Evolutionary conservation across 2,113 vertebrate genomes (phyloP).

Genomic region (Rhadina sibilatrix): DNA sequence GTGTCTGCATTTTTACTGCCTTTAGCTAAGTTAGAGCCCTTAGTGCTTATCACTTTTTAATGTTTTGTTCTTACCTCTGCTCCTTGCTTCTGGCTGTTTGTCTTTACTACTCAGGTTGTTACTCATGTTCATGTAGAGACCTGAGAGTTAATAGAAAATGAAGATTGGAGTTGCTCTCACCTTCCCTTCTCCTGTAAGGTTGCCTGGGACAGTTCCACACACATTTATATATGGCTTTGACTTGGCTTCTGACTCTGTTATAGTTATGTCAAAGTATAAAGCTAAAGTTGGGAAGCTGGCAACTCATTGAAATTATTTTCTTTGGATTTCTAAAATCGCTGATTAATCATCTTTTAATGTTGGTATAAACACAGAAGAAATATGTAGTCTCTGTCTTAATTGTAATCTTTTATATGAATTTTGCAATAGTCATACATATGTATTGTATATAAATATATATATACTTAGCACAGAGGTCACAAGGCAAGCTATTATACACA

Average conservation of each 20-base stretch:
- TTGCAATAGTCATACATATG: neutral
- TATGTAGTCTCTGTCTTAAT: neutral
- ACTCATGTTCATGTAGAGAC: constrained; percentile 13
- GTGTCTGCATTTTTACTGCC: constrained; percentile 14
- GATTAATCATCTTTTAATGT: neutral
- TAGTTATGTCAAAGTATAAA: neutral
- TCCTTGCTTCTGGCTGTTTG: constrained; percentile 32
- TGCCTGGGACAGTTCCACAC: neutral
- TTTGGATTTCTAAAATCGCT: neutral
- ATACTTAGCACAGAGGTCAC: neutral
- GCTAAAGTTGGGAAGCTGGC: neutral
- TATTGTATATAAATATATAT: neutral
- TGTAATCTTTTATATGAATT: neutral
- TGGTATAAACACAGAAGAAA: neutral
- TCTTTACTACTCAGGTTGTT: constrained; percentile 32
- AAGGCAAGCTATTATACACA: neutral
- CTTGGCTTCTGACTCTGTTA: neutral
- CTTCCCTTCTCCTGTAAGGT: neutral
- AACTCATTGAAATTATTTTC: neutral
- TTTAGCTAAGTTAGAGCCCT: neutral
- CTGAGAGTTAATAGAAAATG: constrained; percentile 13
- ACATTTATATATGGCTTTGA: neutral
- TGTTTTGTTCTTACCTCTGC: constrained; percentile 26
- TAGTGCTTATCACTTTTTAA: constrained; percentile 29
- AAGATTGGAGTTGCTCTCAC: neutral